Evolutionary conservation across 1,140 invertebrate genomes (phyloP).

Genomic region (Calosoma granatense): DNA sequence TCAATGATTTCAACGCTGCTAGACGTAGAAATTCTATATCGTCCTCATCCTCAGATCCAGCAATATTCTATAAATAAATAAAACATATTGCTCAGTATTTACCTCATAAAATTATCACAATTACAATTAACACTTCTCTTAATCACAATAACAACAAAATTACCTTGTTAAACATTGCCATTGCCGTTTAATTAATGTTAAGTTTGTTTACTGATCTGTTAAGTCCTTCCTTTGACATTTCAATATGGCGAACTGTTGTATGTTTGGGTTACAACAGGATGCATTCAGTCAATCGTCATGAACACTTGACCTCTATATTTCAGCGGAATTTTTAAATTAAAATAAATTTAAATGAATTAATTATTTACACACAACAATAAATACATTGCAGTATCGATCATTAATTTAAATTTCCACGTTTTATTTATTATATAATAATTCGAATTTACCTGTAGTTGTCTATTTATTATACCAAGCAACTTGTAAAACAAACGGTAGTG

Average conservation of each 20-base stretch:
- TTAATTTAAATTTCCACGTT: too few relatives aligned
- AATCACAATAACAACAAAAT: conserved; percentile 3
- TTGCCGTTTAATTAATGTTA: neutral
- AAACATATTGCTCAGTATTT: neutral
- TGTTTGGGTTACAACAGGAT: too few relatives aligned
- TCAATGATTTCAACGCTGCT: conserved; percentile 29
- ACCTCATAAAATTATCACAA: neutral
- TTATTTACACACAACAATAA: too few relatives aligned
- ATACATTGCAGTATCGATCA: too few relatives aligned
- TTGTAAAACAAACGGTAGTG: too few relatives aligned
- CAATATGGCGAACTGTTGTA: neutral
- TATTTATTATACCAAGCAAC: too few relatives aligned
- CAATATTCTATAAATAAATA: conserved; percentile 12
- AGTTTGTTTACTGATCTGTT: neutral
- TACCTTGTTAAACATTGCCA: conserved; percentile 10
- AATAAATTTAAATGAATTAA: too few relatives aligned
- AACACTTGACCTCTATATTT: too few relatives aligned
- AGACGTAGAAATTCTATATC: conserved; percentile 31
- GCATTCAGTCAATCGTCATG: too few relatives aligned
- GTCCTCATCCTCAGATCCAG: conserved; percentile 30
- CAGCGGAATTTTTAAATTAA: too few relatives aligned
- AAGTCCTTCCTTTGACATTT: neutral
- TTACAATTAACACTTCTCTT: neutral
- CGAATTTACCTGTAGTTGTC: too few relatives aligned
- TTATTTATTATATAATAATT: too few relatives aligned